A percentile compares a stretch with the other conserved stretches of the same genome.
Evolutionary conservation across 2,797 vertebrate genomes (phyloP).

Genomic region (Hybognathus amarus): DNA sequence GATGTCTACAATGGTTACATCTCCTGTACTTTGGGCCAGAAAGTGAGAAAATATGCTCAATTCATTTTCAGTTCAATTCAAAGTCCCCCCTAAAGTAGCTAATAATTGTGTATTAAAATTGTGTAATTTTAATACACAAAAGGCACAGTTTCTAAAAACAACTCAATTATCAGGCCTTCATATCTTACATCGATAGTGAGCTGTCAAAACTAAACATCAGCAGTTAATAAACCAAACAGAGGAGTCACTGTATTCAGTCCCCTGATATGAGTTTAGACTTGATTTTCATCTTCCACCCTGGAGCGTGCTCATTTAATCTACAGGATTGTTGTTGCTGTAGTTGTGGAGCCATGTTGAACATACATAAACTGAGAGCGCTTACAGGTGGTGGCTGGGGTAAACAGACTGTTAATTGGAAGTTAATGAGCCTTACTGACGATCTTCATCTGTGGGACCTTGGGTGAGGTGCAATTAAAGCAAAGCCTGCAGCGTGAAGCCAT

Average conservation of each 20-base stretch:
- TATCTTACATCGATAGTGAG: not conserved
- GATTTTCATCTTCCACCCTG: not conserved
- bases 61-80: not conserved
- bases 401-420: conserved; percentile 52
- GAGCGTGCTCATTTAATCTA: not conserved
- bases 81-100: too few species aligned
- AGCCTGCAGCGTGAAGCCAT: conserved; percentile 35
- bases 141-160: not conserved
- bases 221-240: not conserved
- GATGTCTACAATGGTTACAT: not conserved
- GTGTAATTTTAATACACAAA: not conserved
- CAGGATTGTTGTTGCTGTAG: not conserved
- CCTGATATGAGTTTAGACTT: not conserved
- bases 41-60: not conserved
- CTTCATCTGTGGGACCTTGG: conserved; percentile 44
- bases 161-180: conserved; percentile 18
- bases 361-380: not conserved
- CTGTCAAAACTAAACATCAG: conserved; percentile 6
- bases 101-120: not conserved
- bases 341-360: conserved; percentile 20
- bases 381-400: conserved; percentile 51
- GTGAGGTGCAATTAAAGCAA: conserved; percentile 54
- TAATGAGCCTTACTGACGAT: conserved; percentile 58
- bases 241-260: not conserved
- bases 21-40: not conserved